Percentiles rank a stretch among this genome's conserved stretches.
Evolutionary conservation across 1,140 invertebrate genomes (phyloP).

Genomic region (Onthophagus taurus): DNA sequence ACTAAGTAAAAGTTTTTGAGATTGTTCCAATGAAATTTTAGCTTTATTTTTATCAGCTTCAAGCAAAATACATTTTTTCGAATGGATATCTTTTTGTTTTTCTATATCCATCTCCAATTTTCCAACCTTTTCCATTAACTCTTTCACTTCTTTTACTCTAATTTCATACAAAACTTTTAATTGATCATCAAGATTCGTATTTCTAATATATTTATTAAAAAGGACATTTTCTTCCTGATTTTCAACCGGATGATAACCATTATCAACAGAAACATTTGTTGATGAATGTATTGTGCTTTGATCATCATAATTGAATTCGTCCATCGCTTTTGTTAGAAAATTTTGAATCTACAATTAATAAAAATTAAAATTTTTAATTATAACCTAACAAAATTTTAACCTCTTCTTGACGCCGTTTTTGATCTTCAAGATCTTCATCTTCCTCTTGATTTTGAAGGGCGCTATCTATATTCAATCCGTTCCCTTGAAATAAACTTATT

Average conservation of each 20-base stretch:
- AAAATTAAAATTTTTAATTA: slow-evolving; percentile 5
- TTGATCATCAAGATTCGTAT: slow-evolving; percentile 30
- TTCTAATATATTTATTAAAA: slow-evolving; percentile 26
- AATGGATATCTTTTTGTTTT: slow-evolving; percentile 27
- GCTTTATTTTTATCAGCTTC: slow-evolving; percentile 27
- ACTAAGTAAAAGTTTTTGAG: slow-evolving; percentile 20
- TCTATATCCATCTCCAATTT: slow-evolving; percentile 20
- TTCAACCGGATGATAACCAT: background rate
- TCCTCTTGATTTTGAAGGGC: slow-evolving; percentile 29
- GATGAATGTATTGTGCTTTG: slow-evolving; percentile 34
- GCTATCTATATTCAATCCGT: background rate
- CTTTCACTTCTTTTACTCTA: slow-evolving; percentile 30
- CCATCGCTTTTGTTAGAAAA: slow-evolving; percentile 28
- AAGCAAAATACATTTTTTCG: slow-evolving; percentile 22
- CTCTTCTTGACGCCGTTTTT: slow-evolving; percentile 30
- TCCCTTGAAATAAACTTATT: slow-evolving; percentile 8
- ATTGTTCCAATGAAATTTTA: slow-evolving; percentile 24
- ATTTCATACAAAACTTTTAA: slow-evolving; percentile 35
- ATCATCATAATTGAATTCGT: slow-evolving; percentile 35
- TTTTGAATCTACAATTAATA: slow-evolving; percentile 28
- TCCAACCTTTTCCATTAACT: slow-evolving; percentile 28
- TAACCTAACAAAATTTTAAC: slow-evolving; percentile 19
- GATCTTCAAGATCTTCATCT: slow-evolving; percentile 34
- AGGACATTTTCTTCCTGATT: slow-evolving; percentile 1
- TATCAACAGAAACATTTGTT: slow-evolving; percentile 14